A percentile compares a stretch with the other conserved stretches of the same genome.
phyloP scores from a whole-genome alignment of 2,113 vertebrate species.

The Morone saxatilis region DNA sequence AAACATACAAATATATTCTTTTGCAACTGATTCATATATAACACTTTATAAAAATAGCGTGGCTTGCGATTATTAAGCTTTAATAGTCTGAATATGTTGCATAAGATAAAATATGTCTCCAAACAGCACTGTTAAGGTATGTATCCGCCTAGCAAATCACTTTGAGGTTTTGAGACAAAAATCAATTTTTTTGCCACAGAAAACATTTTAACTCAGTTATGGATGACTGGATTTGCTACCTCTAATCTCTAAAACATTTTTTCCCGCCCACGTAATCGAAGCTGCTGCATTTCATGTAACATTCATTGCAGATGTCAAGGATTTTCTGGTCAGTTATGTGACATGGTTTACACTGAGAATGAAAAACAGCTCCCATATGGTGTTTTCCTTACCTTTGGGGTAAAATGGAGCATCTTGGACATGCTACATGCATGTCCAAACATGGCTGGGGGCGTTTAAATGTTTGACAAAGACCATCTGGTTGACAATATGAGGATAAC shows the following conservation, averaged over 20 bases:
- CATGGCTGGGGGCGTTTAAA: slow-evolving; percentile 25
- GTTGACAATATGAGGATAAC: background rate
- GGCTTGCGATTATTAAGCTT: background rate
- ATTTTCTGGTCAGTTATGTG: slow-evolving; percentile 11
- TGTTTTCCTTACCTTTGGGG: slow-evolving; percentile 13
- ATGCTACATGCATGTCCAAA: slow-evolving; percentile 62
- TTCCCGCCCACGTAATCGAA: background rate
- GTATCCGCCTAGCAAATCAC: background rate
- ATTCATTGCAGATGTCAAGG: slow-evolving; percentile 45
- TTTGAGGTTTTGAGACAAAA: background rate
- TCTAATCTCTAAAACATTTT: slow-evolving; percentile 1
- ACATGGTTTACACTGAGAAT: slow-evolving; percentile 33
- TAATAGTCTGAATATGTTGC: background rate
- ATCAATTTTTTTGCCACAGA: background rate
- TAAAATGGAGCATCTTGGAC: slow-evolving; percentile 23
- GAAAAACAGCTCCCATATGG: slow-evolving; percentile 50
- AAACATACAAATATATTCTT: background rate
- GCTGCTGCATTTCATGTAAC: slow-evolving; percentile 40
- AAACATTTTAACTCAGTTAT: background rate
- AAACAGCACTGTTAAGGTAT: background rate
- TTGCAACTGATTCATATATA: background rate
- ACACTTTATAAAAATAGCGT: background rate
- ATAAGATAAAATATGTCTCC: background rate
- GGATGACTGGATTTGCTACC: background rate
- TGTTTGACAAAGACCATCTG: slow-evolving; percentile 57